Evolutionary conservation across 2,888 invertebrate genomes (phyloP).

Genomic region (Pristionchus mayeri): DNA sequence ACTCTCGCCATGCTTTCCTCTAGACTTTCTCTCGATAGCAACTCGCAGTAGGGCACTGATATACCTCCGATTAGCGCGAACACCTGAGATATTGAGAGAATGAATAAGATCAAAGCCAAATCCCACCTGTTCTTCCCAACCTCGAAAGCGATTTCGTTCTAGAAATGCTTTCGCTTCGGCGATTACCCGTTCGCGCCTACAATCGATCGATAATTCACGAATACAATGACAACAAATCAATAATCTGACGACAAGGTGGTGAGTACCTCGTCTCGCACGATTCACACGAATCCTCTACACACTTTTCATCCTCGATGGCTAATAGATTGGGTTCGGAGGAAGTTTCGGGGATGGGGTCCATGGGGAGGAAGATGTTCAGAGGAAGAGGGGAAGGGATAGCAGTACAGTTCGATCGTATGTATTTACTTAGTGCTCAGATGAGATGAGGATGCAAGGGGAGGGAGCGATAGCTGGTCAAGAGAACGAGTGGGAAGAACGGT

Average conservation of each 20-base stretch:
- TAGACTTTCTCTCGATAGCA: slow-evolving; percentile 41
- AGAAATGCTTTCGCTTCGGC: slow-evolving; percentile 36
- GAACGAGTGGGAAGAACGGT: background rate
- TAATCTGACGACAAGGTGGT: background rate
- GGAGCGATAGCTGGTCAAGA: slow-evolving; percentile 19
- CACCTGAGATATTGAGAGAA: slow-evolving; percentile 28
- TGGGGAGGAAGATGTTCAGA: slow-evolving; percentile 37
- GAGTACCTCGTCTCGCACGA: slow-evolving; percentile 13
- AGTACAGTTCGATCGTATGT: slow-evolving; percentile 10
- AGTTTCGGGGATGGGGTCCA: slow-evolving; percentile 37
- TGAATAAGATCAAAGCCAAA: background rate
- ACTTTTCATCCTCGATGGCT: slow-evolving; percentile 19
- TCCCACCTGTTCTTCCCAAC: slow-evolving; percentile 48
- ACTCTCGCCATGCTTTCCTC: slow-evolving; percentile 48
- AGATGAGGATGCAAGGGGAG: slow-evolving; percentile 27
- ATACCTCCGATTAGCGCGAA: slow-evolving; percentile 19
- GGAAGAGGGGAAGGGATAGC: slow-evolving; percentile 29
- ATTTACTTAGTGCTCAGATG: slow-evolving; percentile 28
- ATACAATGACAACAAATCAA: background rate
- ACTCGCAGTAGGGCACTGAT: slow-evolving; percentile 41
- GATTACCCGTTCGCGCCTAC: slow-evolving; percentile 45
- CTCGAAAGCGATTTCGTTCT: slow-evolving; percentile 31
- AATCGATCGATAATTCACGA: slow-evolving; percentile 9
- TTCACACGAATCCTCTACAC: slow-evolving; percentile 12
- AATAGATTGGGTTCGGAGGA: background rate